Evolutionary conservation across 2,888 invertebrate species (phyloP), one percentile per base, ranked within the genome.

Genomic region (Leptinotarsa tumamoca): DNA sequence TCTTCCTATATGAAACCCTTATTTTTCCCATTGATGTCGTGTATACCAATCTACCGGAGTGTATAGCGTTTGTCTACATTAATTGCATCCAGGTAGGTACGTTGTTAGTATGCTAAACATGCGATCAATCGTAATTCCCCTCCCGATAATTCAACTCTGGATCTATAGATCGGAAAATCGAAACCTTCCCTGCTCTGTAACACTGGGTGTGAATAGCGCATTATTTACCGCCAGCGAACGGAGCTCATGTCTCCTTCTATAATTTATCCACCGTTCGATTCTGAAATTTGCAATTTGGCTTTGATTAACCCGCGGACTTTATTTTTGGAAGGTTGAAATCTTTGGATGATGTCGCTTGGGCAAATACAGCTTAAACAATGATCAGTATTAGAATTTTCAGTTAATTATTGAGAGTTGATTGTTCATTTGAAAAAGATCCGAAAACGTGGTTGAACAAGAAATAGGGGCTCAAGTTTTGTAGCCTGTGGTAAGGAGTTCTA

Each of bases 81-180:
- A 33, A 63, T 63, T 63, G 63, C 63, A 63, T 33, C n/a, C 63
- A 33, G 33, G 17, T n/a, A 33, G 33, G 63, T 27, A 63, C 63
- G 63, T 63, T 63, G 33, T 63, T 63, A 63, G 63, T 63, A 63
- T 63, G 63, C 63, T 18, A 27, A 63, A 33, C 33, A 33, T 33
- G 63, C 33, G 63, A 63, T 63, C 33, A 33, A 33, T 4, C 63
- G 63, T 63, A 17, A 63, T 33, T 63, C 10, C 33, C 4, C 17
- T 17, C 7, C 63, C 33, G 63, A 63, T 63, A 63, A 63, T 63
- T 63, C 33, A 33, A 33, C 33, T 17, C 63, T 4, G 33, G 5
- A 27, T 33, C 15, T n/a, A 15, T 27, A n/a, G 7, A n/a, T n/a
- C 18, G 10, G 4, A 15, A 27, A 33, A 63, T 63, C n/a, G 15